phyloP scores from a whole-genome alignment of 2,113 vertebrate species.

The Leuciscus idus region DNA sequence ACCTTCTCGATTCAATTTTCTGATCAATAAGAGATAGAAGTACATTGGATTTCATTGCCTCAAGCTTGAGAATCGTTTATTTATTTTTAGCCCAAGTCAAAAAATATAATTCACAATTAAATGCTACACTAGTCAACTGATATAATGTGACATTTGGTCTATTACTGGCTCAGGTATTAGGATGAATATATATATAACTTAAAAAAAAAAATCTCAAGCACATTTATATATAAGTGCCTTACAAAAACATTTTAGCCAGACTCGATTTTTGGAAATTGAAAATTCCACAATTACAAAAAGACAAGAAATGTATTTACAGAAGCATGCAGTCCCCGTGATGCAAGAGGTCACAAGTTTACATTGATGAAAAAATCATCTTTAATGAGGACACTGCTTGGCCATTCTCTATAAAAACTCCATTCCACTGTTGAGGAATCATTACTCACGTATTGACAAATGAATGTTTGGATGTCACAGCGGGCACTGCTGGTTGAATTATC shows the following conservation, averaged over 20 bases:
- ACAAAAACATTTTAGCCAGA: neutral
- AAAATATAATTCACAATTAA: slow-evolving; percentile 26
- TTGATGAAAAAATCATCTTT: neutral
- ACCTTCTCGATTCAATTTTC: slow-evolving; percentile 21
- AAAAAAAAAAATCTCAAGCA: neutral
- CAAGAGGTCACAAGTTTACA: neutral
- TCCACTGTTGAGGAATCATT: neutral
- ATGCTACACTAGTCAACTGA: slow-evolving; percentile 17
- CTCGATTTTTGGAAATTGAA: neutral
- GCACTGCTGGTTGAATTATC: neutral
- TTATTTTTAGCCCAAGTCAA: slow-evolving; percentile 1
- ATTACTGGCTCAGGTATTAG: neutral
- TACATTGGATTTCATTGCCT: slow-evolving; percentile 26
- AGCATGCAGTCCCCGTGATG: neutral
- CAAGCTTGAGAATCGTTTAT: neutral
- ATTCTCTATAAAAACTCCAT: neutral
- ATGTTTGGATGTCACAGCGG: neutral
- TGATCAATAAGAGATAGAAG: slow-evolving; percentile 44
- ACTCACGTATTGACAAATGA: slow-evolving; percentile 5
- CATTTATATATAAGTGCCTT: neutral
- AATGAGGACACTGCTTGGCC: neutral
- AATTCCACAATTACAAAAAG: neutral
- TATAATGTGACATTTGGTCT: slow-evolving; percentile 12
- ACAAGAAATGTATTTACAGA: neutral
- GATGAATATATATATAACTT: neutral